Percentiles rank a stretch among this genome's conserved stretches.
Evolutionary conservation across 2,797 vertebrate species (phyloP).

Genomic region (Dryobates pubescens): DNA sequence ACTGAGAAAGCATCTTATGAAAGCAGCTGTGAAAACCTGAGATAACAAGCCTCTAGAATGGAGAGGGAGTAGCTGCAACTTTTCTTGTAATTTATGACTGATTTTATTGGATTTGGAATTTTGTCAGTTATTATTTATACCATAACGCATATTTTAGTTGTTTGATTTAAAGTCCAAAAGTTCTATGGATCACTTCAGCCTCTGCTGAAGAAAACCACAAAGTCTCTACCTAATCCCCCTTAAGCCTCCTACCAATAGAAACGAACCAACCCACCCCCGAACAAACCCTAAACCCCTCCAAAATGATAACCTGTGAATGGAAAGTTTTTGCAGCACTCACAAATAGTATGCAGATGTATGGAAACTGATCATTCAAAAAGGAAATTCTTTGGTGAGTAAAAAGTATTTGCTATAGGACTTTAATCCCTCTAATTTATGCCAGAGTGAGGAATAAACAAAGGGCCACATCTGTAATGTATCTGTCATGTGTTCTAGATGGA

Average conservation of each 20-base stretch:
- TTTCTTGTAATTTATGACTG: background rate
- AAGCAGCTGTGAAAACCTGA: slow-evolving; percentile 37
- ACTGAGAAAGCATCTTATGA: background rate
- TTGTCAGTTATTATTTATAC: background rate
- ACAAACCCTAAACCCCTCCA: accelerated
- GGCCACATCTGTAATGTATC: background rate
- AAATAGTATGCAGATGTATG: background rate
- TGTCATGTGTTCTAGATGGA: background rate
- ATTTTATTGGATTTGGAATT: slow-evolving; percentile 1
- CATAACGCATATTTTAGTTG: background rate
- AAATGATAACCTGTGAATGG: background rate
- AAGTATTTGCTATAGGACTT: background rate
- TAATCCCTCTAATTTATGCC: background rate
- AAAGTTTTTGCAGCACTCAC: background rate
- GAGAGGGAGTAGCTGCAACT: background rate
- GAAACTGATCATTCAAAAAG: background rate
- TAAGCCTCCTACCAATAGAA: background rate
- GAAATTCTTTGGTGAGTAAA: background rate
- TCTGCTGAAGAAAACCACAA: background rate
- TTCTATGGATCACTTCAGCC: background rate
- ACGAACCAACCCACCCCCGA: background rate
- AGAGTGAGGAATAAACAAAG: background rate
- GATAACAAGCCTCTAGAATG: slow-evolving; percentile 16
- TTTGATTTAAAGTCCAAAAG: background rate
- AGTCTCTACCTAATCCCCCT: background rate